Base-by-base conservation (phyloP, 2,888 invertebrate species). In the Cylloceria caligata region DNA sequence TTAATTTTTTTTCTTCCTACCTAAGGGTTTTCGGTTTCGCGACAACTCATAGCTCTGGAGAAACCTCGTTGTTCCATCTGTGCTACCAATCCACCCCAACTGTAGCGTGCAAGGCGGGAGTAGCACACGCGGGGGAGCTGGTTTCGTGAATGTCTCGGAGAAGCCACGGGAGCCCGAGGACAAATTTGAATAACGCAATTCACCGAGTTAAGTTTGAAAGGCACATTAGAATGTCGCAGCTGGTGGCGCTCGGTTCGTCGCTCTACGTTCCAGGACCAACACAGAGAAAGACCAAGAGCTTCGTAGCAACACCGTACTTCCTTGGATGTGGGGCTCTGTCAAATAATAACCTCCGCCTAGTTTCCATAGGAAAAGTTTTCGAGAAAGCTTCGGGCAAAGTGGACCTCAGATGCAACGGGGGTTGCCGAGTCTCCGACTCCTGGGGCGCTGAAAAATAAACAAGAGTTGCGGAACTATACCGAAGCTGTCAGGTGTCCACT, bases 141-240 rank as follows among this genome's bases (percentile, higher is more conserved):
- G 57, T 52, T 79, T 72, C 64, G 75, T 62, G 68, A 83, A 72
- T 75, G 47, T 72, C 71, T 57, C 65, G 67, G 52, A 45, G 62
- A 72, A 67, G 55, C 71, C 34, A 36, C 47, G 34, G 24, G 49
- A 74, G 49, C 60, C 68, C 45, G 65, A 83, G 65, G 80, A 73
- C 85, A 80, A 88, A 88, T 89, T 88, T 89, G 89, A 91, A 91
- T 91, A 89, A 90, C 87, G 87, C 89, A 84, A 89, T 90, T 90
- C 87, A 84, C 84, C 84, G 85, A 86, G 87, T 88, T 87, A 86
- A 90, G 88, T 88, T 89, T 81, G 82, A 87, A 87, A 87, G 89
- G 87, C 84, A 82, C 86, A 86, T 87, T 87, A 86, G 85, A 87
- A 88, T 86, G 86, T 83, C 83, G 83, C 86, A 88, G 88, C 86